Percentiles rank a stretch among this genome's conserved stretches.
phyloP scores from a whole-genome alignment of 2,888 invertebrate species.

The Synanthedon formicaeformis region DNA sequence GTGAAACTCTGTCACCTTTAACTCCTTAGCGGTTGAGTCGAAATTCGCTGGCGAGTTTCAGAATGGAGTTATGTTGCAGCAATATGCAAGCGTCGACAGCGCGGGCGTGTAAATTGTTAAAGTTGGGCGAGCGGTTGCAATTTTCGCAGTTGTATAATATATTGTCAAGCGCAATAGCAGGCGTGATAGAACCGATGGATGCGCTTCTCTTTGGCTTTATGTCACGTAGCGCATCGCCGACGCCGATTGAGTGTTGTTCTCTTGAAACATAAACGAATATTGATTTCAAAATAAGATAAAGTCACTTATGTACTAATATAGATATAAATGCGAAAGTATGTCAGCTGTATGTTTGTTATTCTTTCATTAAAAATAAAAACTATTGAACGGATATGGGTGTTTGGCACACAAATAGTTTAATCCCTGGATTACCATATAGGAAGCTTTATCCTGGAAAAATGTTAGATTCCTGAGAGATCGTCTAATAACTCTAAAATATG shows the following conservation, averaged over 20 bases:
- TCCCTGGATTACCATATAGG: too few species aligned
- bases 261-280: background rate
- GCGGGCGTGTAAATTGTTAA: constrained; percentile 53
- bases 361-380: too few species aligned
- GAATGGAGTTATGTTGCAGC: constrained; percentile 3
- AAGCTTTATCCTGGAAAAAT: too few species aligned
- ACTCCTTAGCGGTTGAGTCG: background rate
- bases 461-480: too few species aligned
- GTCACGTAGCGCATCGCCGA: constrained; percentile 30
- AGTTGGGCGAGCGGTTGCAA: constrained; percentile 55
- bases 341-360: too few species aligned
- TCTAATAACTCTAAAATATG: too few species aligned
- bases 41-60: background rate
- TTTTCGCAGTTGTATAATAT: constrained; percentile 58
- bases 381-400: too few species aligned
- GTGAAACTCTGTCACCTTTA: background rate
- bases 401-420: too few species aligned
- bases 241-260: constrained; percentile 17
- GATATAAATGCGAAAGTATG: too few species aligned
- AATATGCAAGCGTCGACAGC: constrained; percentile 10
- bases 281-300: background rate
- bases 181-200: constrained; percentile 32
- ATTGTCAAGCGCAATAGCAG: constrained; percentile 41
- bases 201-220: constrained; percentile 37
- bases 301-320: too few species aligned